A percentile compares a stretch with the other conserved stretches of the same genome.
phyloP scores from a whole-genome alignment of 1,140 invertebrate species.

The Platorchestia sp. region DNA sequence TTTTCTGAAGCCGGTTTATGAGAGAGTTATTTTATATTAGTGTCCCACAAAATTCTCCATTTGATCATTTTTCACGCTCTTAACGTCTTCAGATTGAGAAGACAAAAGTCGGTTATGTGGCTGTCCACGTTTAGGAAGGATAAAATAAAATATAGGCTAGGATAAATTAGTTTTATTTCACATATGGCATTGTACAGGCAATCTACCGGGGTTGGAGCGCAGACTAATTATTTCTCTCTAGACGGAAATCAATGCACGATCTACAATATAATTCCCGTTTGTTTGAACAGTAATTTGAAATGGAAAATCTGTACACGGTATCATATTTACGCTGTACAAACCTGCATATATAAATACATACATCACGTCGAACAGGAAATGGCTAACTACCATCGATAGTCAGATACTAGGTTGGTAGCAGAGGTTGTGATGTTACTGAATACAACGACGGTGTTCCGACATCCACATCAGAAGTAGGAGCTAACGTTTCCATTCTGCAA shows the following conservation, averaged over 20 bases:
- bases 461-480: background rate
- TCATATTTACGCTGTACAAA: slow-evolving; percentile 27
- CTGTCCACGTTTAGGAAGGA: background rate
- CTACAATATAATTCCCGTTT: background rate
- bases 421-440: background rate
- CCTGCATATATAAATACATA: background rate
- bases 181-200: slow-evolving; percentile 7
- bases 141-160: background rate
- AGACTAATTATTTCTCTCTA: background rate
- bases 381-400: background rate
- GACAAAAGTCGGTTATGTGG: background rate
- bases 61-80: background rate
- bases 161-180: slow-evolving; percentile 46
- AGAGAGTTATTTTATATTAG: too few species aligned
- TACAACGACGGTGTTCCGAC: background rate
- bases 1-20: too few species aligned
- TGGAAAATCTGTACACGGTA: slow-evolving; percentile 42
- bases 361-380: background rate
- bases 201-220: background rate
- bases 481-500: background rate
- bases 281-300: slow-evolving; percentile 23
- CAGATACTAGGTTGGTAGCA: background rate
- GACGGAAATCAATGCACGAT: slow-evolving; percentile 3
- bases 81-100: background rate
- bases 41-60: background rate